phyloP scores from a whole-genome alignment of 1,140 invertebrate species.

The Diorhabda elongata region DNA sequence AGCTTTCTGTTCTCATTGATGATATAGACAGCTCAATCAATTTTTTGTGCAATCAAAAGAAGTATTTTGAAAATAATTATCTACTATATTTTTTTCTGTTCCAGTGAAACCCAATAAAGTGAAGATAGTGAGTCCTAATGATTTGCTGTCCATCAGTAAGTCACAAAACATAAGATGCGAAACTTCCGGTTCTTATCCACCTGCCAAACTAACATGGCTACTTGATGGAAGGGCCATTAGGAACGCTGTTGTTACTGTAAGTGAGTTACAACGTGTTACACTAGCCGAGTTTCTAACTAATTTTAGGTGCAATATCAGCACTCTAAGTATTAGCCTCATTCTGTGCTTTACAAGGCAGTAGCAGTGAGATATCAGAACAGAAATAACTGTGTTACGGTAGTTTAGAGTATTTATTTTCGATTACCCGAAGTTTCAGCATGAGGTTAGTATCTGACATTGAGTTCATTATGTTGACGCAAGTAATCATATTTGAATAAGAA shows the following conservation, averaged over 20 bases:
- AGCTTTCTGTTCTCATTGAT: no score
- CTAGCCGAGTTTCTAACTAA: slow-evolving; percentile 16
- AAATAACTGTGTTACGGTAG: background rate
- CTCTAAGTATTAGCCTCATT: slow-evolving; percentile 7
- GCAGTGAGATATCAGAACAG: background rate
- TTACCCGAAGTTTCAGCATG: no score
- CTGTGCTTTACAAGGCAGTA: background rate
- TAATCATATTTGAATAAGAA: no score
- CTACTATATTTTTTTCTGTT: slow-evolving; percentile 11
- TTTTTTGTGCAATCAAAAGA: no score
- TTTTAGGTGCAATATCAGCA: slow-evolving; percentile 11
- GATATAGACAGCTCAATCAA: no score
- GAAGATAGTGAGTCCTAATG: slow-evolving; percentile 59
- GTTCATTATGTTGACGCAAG: no score
- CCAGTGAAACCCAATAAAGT: slow-evolving; percentile 68
- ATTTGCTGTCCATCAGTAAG: slow-evolving; percentile 58
- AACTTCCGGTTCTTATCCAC: slow-evolving; percentile 68
- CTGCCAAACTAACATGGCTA: slow-evolving; percentile 68
- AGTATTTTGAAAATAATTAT: no score
- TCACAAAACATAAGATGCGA: slow-evolving; percentile 62
- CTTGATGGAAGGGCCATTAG: slow-evolving; percentile 62
- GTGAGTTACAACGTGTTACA: slow-evolving; percentile 26
- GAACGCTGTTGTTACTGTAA: slow-evolving; percentile 52
- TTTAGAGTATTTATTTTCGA: no score
- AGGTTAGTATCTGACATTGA: no score